Base-by-base conservation (phyloP, 35 echinoderm and acorn worm species). In the Ophiothrix spiculata region DNA sequence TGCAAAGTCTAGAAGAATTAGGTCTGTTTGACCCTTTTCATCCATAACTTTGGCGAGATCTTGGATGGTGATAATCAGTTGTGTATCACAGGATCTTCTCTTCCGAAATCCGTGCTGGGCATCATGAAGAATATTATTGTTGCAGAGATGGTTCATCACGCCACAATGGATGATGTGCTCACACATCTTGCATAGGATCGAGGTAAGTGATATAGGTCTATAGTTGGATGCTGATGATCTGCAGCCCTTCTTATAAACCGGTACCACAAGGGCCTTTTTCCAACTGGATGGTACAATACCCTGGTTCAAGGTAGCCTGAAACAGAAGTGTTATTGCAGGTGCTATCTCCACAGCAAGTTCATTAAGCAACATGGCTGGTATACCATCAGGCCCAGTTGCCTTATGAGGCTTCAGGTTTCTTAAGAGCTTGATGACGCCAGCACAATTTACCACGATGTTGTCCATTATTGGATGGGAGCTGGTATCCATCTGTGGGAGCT, bases 161-260 rank as follows among this genome's bases (percentile, higher is more conserved):
- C 60, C 56, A 87, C 86, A 81, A 56, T 88, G 46, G 33, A 81
- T 17, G 42, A 88, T 88, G 75, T 90, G 81, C n/a, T 90, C 88
- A 4, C 36, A 32, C 0, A 90, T 17, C 37, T 90, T 90, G 32
- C 88, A 84, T 29, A 56, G 31, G 12, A 90, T 64, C 17, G 80
- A 25, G 34, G 88, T 90, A 4, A 90, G 40, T 10, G 87, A 89
- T 11, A 89, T 89, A 17, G 87, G 78, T 56, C 78, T 12, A 39
- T 89, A 89, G 63, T 89, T 89, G 17, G 40, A 17, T 63, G 87
- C 78, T 19, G 16, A 35, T 25, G 31, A 82, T 69, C 69, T 29
- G 36, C 32, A 69, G 32, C 83, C 83, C 3, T 36, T 75, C 69
- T 74, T 75, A 63, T 69, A 90, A 1, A 90, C 41, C 1, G 81